Evolutionary conservation across 1,140 invertebrate species (phyloP).

Genomic region (Drosophila eugracilis): DNA sequence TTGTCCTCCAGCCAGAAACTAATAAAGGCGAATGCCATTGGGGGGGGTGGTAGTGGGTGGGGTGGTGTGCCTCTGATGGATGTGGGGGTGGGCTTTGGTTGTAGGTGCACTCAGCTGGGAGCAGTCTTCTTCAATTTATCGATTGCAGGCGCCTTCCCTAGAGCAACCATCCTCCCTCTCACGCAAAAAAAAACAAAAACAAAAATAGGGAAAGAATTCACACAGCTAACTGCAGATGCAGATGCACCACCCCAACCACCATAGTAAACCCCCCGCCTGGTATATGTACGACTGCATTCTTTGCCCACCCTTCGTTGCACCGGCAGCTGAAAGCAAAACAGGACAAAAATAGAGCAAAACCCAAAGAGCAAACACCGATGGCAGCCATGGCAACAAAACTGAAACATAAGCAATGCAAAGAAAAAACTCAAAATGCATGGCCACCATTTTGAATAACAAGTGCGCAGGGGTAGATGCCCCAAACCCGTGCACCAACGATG

Average conservation of each 20-base stretch:
- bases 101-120: slow-evolving; percentile 21
- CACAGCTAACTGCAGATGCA: slow-evolving; percentile 46
- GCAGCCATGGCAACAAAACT: slow-evolving; percentile 74
- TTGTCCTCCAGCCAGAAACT: slow-evolving; percentile 51
- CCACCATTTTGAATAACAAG: slow-evolving; percentile 83
- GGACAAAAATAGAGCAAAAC: slow-evolving; percentile 46
- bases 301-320: slow-evolving; percentile 25
- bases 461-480: slow-evolving; percentile 40
- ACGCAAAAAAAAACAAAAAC: slow-evolving; percentile 3
- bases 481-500: background rate
- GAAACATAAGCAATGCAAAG: slow-evolving; percentile 69
- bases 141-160: slow-evolving; percentile 32
- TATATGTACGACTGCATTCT: slow-evolving; percentile 44
- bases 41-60: background rate
- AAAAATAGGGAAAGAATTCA: slow-evolving; percentile 16
- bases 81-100: slow-evolving; percentile 10
- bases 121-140: slow-evolving; percentile 48
- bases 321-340: slow-evolving; percentile 69
- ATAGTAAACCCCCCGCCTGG: background rate
- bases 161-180: background rate
- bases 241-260: background rate
- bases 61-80: slow-evolving; percentile 15
- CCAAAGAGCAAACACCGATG: slow-evolving; percentile 59
- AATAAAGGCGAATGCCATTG: slow-evolving; percentile 47
- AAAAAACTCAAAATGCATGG: slow-evolving; percentile 70